Base-by-base conservation (phyloP, 1,140 invertebrate species). In the Bursaphelenchus mucronatus region DNA sequence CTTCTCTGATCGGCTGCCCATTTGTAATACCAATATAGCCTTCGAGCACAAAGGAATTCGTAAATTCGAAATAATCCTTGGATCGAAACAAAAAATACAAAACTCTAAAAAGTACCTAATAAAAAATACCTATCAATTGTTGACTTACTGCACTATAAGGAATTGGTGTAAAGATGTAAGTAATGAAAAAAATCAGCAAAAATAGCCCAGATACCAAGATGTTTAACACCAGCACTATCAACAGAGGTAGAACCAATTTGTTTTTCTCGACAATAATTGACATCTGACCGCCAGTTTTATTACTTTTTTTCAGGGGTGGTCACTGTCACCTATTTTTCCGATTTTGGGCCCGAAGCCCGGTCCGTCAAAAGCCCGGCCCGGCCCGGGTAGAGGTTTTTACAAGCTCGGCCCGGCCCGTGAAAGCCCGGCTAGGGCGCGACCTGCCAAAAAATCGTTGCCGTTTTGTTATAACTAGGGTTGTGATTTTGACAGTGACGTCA, bases 1-100 rank as follows among this genome's bases (percentile, higher is more conserved):
- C 40, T 11, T 17, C 57, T 13, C 13, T 13, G 40, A 39, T 59
- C 57, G 11, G 57, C 3, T 13, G 57, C 19, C 57, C 57, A 59
- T 50, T 43, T 39, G 9, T 15, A 59, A 44, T n/a, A 59, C 57
- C 57, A 59, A 39, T 46, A 59, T 11, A 59, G 41, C 40, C 45
- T 58, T 43, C 57, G 57, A 4, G 47, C 57, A 44, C 57, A 50
- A 13, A 46, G 40, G 30, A 59, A 59, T 43, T 59, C 57, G 40
- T 59, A 59, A 50, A 59, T 4, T 17, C 57, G 57, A 43, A 59
- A 30, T n/a, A 39, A 30, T 17, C 11, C 11, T 39, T 59, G 57
- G 9, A 0, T 39, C 0, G 45, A 1, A 17, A 59, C 57, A 50
- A 59, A 59, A n/a, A n/a, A 1, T 11, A 59, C 19, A 9, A 59